These are phyloP conservation scores for Piscicola geometra DNA, from an alignment of 2,888 invertebrate species.

Conservation along the genomic window DNA sequence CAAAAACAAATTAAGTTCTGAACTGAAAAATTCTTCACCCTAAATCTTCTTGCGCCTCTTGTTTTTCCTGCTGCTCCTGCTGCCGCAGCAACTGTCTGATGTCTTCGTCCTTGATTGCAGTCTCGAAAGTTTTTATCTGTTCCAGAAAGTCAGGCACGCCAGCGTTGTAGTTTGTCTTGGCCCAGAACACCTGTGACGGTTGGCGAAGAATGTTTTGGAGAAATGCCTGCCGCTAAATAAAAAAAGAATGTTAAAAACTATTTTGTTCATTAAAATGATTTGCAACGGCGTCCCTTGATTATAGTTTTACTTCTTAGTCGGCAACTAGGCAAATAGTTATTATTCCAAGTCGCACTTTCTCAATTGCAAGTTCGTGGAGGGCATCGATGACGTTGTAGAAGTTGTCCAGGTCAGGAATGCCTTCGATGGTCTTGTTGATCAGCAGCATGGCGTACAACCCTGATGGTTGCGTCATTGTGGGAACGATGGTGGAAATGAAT, in stretches of 20 bases:
- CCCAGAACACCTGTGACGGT: constrained; percentile 46
- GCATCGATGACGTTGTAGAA: constrained; percentile 96
- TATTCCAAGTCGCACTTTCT: constrained; percentile 51
- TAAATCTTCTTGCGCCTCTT: neutral
- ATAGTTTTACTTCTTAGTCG: no score
- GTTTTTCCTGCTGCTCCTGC: constrained; percentile 13
- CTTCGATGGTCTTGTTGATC: constrained; percentile 65
- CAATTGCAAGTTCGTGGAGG: constrained; percentile 73
- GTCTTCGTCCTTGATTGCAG: constrained; percentile 81
- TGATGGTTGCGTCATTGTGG: no score
- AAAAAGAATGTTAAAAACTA: no score
- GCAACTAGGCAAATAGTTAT: no score
- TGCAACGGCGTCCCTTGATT: no score
- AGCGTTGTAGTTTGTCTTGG: constrained; percentile 62
- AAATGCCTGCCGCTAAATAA: no score
- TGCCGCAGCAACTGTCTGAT: constrained; percentile 55
- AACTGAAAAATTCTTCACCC: neutral
- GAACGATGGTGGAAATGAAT: no score
- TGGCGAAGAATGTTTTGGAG: no score
- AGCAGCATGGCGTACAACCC: constrained; percentile 1
- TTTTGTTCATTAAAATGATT: no score
- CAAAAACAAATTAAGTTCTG: neutral
- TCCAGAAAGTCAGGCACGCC: constrained; percentile 86
- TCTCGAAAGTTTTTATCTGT: constrained; percentile 90
- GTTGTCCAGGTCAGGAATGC: constrained; percentile 86